Evolutionary conservation across 1,140 invertebrate species (phyloP).

Genomic region (Ruditapes philippinarum): DNA sequence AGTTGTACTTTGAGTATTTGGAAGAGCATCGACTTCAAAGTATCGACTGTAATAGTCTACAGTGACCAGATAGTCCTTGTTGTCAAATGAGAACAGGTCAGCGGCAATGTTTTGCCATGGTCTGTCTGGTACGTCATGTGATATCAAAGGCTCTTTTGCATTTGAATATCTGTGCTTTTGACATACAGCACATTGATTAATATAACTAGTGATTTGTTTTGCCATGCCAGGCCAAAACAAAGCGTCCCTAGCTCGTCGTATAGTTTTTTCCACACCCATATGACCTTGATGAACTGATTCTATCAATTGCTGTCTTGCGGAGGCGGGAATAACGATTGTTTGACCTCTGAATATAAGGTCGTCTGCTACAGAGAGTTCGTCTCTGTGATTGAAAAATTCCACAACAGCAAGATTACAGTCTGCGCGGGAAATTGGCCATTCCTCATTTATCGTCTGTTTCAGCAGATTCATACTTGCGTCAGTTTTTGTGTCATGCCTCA

Average conservation of each 20-base stretch:
- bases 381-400: constrained; percentile 28
- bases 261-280: constrained; percentile 68
- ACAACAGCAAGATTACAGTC: background rate
- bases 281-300: constrained; percentile 68
- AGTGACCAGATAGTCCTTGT: constrained; percentile 34
- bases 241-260: constrained; percentile 40
- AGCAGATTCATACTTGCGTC: constrained; percentile 16
- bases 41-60: constrained; percentile 66
- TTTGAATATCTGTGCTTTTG: constrained; percentile 58
- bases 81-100: constrained; percentile 63
- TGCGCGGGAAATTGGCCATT: constrained; percentile 43
- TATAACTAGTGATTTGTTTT: constrained; percentile 72
- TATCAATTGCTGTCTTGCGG: constrained; percentile 64
- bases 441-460: constrained; percentile 51
- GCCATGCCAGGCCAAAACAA: constrained; percentile 75
- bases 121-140: constrained; percentile 49
- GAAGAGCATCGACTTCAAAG: constrained; percentile 68
- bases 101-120: constrained; percentile 64
- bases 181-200: constrained; percentile 68
- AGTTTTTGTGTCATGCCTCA: background rate
- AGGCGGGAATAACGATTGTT: constrained; percentile 67
- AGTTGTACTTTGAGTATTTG: constrained; percentile 25
- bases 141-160: constrained; percentile 62
- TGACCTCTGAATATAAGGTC: constrained; percentile 68
- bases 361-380: constrained; percentile 68